Evolutionary conservation across 1,140 invertebrate genomes (phyloP), one percentile per base, ranked within the genome.

Genomic region (Pseudomyrmex dendroicus): DNA sequence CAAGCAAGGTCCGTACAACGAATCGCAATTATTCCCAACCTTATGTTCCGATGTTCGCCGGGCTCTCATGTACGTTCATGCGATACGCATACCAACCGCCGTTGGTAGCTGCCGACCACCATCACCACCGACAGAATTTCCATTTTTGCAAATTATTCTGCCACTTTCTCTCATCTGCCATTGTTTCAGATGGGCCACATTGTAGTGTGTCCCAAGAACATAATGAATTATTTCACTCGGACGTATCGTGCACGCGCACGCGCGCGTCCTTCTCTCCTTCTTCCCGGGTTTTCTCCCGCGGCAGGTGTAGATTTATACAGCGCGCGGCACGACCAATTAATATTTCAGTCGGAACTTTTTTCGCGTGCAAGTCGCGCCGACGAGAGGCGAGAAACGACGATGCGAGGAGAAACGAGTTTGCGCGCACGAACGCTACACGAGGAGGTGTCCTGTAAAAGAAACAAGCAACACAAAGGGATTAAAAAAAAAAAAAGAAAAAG

Each of bases 331-430:
- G 89, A 87, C 89, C 90, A 93, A 92, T 93, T 93, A 93, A 92
- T 92, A 93, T 93, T 93, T 92, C 91, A 90, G 91, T 91, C 87
- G 66, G 61, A 91, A 92, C 85, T 92, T 35, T 35, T 35, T 92
- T 89, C 59, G 57, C 73, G 52, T 72, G 56, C 52, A 82, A 85
- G 67, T 66, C 68, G 72, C 22, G 10, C 25, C 50, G 80, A 46
- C 35, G 66, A 86, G 66, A 86, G 82, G 84, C 67, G 74, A 63
- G 78, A 72, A 72, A 73, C 66, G 48, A 54, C 68, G 62, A 54
- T 48, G 48, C 57, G n/a, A 54, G 66, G 54, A 74, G 76, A 72
- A 59, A 25, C 46, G 76, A 72, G 76, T 78, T 68, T 68, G 63
- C 64, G 64, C 76, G 70, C 64, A 72, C 66, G 20, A 20, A 35